These are phyloP conservation scores for Megalonaias nervosa DNA, from an alignment of 1,140 invertebrate genomes.

Conservation along the genomic window DNA sequence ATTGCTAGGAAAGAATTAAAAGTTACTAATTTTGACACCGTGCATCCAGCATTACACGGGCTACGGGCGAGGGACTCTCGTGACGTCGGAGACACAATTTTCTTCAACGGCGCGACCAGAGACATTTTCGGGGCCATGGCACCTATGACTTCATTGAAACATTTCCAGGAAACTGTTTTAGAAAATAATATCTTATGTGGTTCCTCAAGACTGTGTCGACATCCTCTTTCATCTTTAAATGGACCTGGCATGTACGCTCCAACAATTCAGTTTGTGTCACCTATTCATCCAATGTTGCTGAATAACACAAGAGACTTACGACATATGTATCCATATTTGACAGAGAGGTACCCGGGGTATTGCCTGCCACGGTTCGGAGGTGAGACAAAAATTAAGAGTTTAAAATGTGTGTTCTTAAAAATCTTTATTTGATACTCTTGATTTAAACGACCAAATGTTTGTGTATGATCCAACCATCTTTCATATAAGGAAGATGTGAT, in stretches of 20 bases:
- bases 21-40: slow-evolving; percentile 6
- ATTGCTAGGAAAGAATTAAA: neutral
- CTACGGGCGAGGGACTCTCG: no score
- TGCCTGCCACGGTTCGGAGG: slow-evolving; percentile 32
- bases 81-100: neutral
- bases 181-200: neutral
- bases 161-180: slow-evolving; percentile 29
- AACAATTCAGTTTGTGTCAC: slow-evolving; percentile 17
- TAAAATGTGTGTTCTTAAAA: no score
- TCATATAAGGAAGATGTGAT: no score
- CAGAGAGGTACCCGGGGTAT: slow-evolving; percentile 31
- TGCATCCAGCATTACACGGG: no score
- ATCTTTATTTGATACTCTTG: no score
- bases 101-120: slow-evolving; percentile 28
- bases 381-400: slow-evolving; percentile 1
- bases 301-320: slow-evolving; percentile 21
- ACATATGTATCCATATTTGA: slow-evolving; percentile 32
- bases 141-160: slow-evolving; percentile 24
- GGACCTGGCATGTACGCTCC: slow-evolving; percentile 9
- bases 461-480: no score
- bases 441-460: no score
- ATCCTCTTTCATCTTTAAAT: slow-evolving; percentile 9
- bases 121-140: slow-evolving; percentile 10
- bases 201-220: slow-evolving; percentile 18
- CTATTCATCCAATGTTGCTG: slow-evolving; percentile 31